phyloP scores from a whole-genome alignment of 2,888 invertebrate genomes.

The Schizaphis graminum region DNA sequence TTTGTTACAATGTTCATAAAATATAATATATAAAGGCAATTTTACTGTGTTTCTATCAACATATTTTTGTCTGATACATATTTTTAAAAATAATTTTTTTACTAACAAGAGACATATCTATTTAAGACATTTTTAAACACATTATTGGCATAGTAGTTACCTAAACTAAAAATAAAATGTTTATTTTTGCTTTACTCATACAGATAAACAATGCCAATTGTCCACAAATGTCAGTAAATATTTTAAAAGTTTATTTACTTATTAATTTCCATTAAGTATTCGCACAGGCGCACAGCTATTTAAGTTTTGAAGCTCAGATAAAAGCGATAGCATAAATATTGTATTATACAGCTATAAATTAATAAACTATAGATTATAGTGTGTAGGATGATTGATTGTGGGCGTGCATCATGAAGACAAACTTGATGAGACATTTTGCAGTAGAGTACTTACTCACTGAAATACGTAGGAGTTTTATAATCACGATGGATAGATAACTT shows the following conservation, averaged over 20 bases:
- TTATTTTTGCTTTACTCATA: not conserved
- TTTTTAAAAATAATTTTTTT: not conserved
- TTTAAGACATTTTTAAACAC: not conserved
- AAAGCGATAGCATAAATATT: not conserved
- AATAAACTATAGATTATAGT: not conserved
- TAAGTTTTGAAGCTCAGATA: not conserved
- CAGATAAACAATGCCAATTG: not conserved
- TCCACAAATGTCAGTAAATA: not conserved
- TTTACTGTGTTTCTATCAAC: not conserved
- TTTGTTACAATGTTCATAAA: not conserved
- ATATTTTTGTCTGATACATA: not conserved
- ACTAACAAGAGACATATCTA: not conserved
- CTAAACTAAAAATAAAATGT: not conserved
- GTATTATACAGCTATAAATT: not conserved
- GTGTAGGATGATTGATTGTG: not conserved
- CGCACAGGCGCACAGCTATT: not conserved
- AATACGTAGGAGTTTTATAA: not conserved
- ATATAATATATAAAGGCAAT: not conserved
- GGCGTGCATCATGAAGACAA: not conserved
- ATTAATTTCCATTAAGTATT: not conserved
- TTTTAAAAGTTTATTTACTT: not conserved
- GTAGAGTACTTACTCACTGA: not conserved
- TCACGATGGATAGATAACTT: not conserved
- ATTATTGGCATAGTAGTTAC: not conserved
- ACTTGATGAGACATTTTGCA: not conserved